Conservation (phyloP, 2,113 vertebrate species). For the Struthidea cinerea region DNA sequence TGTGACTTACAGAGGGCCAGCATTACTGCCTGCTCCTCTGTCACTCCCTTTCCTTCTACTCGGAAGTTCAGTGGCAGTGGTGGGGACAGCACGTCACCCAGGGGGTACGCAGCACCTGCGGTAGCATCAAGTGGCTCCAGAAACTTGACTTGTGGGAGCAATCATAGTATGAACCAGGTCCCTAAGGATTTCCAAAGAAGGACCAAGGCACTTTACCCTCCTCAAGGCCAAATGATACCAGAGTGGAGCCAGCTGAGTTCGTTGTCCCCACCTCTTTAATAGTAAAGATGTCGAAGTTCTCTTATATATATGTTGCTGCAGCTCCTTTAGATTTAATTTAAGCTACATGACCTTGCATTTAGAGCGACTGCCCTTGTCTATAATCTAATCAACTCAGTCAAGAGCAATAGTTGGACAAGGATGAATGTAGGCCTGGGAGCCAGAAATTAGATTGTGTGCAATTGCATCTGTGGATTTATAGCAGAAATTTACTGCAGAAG, state of each 20-base stretch:
- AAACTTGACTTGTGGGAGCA: not conserved
- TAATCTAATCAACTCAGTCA: constrained; percentile 53
- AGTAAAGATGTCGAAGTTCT: not conserved
- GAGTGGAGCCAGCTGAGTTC: not conserved
- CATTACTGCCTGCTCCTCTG: rapidly evolving
- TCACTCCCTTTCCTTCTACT: not conserved
- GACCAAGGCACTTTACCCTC: not conserved
- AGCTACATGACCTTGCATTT: constrained; percentile 48
- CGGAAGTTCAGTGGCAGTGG: not conserved
- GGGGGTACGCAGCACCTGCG: not conserved
- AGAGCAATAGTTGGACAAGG: constrained; percentile 44
- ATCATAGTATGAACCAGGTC: not conserved
- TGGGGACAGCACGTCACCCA: not conserved
- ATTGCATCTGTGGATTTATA: constrained; percentile 53
- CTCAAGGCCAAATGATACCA: not conserved
- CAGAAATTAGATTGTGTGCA: constrained; percentile 50
- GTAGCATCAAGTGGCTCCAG: not conserved
- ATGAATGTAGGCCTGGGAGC: constrained; percentile 22
- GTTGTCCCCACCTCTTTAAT: not conserved
- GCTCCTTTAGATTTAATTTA: constrained; percentile 50
- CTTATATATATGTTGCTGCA: not conserved
- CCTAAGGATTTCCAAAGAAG: not conserved
- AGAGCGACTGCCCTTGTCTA: constrained; percentile 17
- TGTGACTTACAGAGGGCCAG: not conserved
- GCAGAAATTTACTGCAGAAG: constrained; percentile 42